phyloP scores from a whole-genome alignment of 2,888 invertebrate species.

The Acrobasis consociella region DNA sequence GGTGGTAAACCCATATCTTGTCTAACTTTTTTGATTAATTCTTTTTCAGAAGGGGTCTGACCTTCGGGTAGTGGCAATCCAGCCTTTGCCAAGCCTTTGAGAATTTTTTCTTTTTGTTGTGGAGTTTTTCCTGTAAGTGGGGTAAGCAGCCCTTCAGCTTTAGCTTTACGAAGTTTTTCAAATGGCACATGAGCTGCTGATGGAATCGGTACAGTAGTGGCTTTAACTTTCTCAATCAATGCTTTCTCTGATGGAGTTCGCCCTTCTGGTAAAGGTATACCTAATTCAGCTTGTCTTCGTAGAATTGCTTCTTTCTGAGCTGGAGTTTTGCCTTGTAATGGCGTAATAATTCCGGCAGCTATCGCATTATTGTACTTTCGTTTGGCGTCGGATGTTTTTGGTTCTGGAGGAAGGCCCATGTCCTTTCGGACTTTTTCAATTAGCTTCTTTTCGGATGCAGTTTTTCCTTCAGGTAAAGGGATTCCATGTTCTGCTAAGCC shows the following conservation, averaged over 20 bases:
- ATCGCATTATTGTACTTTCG: slow-evolving; percentile 40
- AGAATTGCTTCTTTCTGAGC: slow-evolving; percentile 29
- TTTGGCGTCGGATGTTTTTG: slow-evolving; percentile 39
- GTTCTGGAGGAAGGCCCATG: slow-evolving; percentile 38
- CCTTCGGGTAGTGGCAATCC: slow-evolving; percentile 39
- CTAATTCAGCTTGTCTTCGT: slow-evolving; percentile 35
- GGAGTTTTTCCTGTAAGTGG: slow-evolving; percentile 44
- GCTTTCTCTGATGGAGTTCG: slow-evolving; percentile 39
- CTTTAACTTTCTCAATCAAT: slow-evolving; percentile 33
- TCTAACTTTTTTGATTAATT: slow-evolving; percentile 34
- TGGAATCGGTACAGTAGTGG: not conserved
- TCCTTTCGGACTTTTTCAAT: slow-evolving; percentile 32
- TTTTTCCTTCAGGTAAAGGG: slow-evolving; percentile 40
- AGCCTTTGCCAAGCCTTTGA: slow-evolving; percentile 37
- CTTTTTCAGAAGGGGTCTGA: slow-evolving; percentile 38
- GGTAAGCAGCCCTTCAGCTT: slow-evolving; percentile 36
- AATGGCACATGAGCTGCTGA: slow-evolving; percentile 18
- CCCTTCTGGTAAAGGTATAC: slow-evolving; percentile 38
- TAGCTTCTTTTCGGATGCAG: slow-evolving; percentile 38
- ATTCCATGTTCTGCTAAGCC: slow-evolving; percentile 37
- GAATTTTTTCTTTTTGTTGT: slow-evolving; percentile 44
- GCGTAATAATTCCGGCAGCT: slow-evolving; percentile 42
- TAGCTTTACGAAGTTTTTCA: slow-evolving; percentile 34
- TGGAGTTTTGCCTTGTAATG: slow-evolving; percentile 45
- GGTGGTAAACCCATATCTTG: slow-evolving; percentile 39